These are phyloP conservation scores for Mastomys coucha DNA, from an alignment of 2,113 vertebrate genomes.

Conservation along the genomic window DNA sequence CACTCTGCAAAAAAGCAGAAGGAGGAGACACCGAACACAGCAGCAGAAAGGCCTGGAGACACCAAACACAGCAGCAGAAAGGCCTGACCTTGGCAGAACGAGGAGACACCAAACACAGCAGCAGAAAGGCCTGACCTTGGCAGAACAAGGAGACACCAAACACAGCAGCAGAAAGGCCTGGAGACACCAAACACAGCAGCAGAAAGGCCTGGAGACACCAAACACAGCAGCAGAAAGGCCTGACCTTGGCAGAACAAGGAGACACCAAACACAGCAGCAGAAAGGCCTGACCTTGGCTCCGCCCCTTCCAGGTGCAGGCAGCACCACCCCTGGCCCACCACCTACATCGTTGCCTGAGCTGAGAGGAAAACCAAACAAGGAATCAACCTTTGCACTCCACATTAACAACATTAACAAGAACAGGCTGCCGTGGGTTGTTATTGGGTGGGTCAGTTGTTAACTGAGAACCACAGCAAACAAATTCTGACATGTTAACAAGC, in stretches of 20 bases:
- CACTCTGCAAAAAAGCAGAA: neutral
- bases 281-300: accelerated
- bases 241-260: too few relatives aligned
- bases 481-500: neutral
- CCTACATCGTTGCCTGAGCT: neutral
- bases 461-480: neutral
- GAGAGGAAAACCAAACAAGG: neutral
- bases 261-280: neutral
- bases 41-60: too few relatives aligned
- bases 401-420: neutral
- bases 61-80: too few relatives aligned
- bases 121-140: too few relatives aligned
- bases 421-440: neutral
- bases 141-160: neutral
- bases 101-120: neutral
- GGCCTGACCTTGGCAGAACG: neutral
- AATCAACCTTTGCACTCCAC: neutral
- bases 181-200: neutral
- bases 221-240: neutral
- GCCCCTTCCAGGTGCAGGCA: neutral
- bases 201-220: neutral
- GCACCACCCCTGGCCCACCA: accelerated
- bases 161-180: neutral
- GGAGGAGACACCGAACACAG: neutral
- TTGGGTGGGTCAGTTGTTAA: neutral